Base-by-base conservation (phyloP, 1,140 invertebrate species). In the Scaptomyza pallida region DNA sequence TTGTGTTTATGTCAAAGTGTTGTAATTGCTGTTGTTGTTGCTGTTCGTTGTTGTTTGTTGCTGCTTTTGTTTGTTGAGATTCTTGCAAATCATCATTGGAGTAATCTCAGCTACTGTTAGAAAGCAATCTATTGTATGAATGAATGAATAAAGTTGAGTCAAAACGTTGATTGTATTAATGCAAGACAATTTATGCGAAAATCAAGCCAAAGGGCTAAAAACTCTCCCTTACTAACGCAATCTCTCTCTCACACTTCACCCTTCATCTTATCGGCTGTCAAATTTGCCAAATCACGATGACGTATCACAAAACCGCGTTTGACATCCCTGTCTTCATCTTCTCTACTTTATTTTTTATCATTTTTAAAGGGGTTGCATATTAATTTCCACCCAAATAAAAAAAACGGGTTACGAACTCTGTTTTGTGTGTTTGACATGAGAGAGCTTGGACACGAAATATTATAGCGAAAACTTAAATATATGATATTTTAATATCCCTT, bases 231-330 rank as follows among this genome's bases (percentile, higher is more conserved):
- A 30, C 52, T 33, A 43, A 9, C 37, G 16, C 8, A 35, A 35
- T 37, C 17, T 19, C 19, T 47, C n/a, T n/a, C n/a, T n/a, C n/a
- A n/a, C n/a, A n/a, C n/a, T n/a, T n/a, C n/a, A 43, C 35, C 67
- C 52, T 16, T 17, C 21, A 9, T 72, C 55, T 80, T 85, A 75
- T 75, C 71, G 71, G 59, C 82, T 88, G 81, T 86, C 81, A 86
- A 82, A 86, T 81, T 88, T 86, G 81, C 74, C 81, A 86, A 86
- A 86, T 86, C 81, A 86, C 56, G 78, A 86, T 86, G 81, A 86
- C 81, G 78, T 81, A 86, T 86, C 82, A 80, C 80, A 72, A 79
- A 83, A 83, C 54, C 72, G 60, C 78, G 78, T 67, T 86, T 86
- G 82, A 81, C 73, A 86, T 69, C 81, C 68, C 37, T 16, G 55